phyloP scores from a whole-genome alignment of 2,888 invertebrate genomes.

The Drosophila phalerata region DNA sequence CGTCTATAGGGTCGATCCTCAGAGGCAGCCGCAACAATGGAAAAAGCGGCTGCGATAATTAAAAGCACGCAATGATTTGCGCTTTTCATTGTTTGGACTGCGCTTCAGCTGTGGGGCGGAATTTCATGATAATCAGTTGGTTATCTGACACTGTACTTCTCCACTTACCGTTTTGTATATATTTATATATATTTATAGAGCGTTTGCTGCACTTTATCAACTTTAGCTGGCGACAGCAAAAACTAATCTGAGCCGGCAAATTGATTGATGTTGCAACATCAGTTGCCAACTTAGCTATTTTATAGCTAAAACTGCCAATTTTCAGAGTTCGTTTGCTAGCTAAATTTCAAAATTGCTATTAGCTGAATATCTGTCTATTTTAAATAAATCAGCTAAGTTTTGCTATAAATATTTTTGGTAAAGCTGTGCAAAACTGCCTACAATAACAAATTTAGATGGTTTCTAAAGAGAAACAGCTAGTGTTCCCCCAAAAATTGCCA shows the following conservation, averaged over 20 bases:
- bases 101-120: conserved; percentile 9
- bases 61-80: conserved; percentile 66
- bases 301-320: no score
- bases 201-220: conserved; percentile 20
- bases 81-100: conserved; percentile 65
- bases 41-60: conserved; percentile 29
- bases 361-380: no score
- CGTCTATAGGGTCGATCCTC: conserved; percentile 56
- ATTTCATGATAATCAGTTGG: conserved; percentile 30
- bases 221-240: conserved; percentile 22
- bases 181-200: not conserved
- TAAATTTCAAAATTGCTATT: no score
- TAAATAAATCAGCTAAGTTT: no score
- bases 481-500: no score
- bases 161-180: conserved; percentile 38
- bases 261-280: not conserved
- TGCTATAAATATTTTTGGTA: no score
- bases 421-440: no score
- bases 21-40: conserved; percentile 4
- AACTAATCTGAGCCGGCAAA: conserved; percentile 49
- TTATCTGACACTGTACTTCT: not conserved
- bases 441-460: no score
- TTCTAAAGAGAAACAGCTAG: no score
- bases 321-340: no score
- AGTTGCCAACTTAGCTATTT: no score